Percentiles rank a stretch among this genome's conserved stretches.
These are phyloP conservation scores for Troides oblongomaculatus DNA, from an alignment of 2,888 invertebrate genomes.

Conservation along the genomic window DNA sequence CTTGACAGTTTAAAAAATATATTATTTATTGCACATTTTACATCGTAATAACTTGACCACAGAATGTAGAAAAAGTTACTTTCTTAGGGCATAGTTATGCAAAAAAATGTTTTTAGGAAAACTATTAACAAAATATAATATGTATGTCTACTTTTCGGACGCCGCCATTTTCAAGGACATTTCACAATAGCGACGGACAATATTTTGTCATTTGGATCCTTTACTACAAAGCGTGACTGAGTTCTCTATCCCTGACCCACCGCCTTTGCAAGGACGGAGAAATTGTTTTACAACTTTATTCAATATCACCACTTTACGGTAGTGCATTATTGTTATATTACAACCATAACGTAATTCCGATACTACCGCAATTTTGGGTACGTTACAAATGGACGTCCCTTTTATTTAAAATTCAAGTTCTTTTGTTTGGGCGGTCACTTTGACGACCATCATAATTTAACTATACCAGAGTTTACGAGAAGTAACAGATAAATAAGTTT, in stretches of 20 bases:
- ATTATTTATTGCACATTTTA: slow-evolving; percentile 32
- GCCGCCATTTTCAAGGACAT: slow-evolving; percentile 38
- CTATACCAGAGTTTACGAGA: slow-evolving; percentile 22
- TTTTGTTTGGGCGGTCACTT: slow-evolving; percentile 37
- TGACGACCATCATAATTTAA: slow-evolving; percentile 33
- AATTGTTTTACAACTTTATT: slow-evolving; percentile 52
- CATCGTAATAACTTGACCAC: slow-evolving; percentile 32
- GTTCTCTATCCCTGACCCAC: slow-evolving; percentile 36
- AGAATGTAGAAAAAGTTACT: slow-evolving; percentile 26
- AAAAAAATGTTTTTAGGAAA: slow-evolving; percentile 16
- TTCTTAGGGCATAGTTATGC: slow-evolving; percentile 18
- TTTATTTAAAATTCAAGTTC: slow-evolving; percentile 32
- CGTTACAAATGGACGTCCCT: slow-evolving; percentile 41
- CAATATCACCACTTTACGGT: slow-evolving; percentile 59
- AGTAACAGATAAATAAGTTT: slow-evolving; percentile 24
- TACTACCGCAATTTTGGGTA: slow-evolving; percentile 57
- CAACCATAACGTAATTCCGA: slow-evolving; percentile 57
- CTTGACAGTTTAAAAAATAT: neutral
- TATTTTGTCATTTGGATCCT: slow-evolving; percentile 48
- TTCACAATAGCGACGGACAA: slow-evolving; percentile 38
- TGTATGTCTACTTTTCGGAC: slow-evolving; percentile 9
- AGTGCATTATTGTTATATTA: slow-evolving; percentile 66
- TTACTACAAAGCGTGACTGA: slow-evolving; percentile 34
- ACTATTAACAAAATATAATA: slow-evolving; percentile 9
- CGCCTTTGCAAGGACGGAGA: slow-evolving; percentile 43